phyloP scores from a whole-genome alignment of 2,797 vertebrate species.

The Chiroxiphia lanceolata region DNA sequence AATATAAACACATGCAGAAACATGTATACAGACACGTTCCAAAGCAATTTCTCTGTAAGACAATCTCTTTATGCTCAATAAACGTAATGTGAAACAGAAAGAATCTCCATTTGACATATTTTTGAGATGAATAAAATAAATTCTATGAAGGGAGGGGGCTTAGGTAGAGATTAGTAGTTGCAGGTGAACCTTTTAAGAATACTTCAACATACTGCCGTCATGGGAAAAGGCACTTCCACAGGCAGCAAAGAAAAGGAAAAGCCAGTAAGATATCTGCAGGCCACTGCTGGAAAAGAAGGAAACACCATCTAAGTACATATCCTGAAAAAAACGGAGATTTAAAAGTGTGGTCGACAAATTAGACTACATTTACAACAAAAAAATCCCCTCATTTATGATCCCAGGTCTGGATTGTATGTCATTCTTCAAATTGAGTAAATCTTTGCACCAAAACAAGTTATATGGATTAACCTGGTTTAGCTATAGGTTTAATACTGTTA shows the following conservation, averaged over 20 bases:
- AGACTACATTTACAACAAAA: background rate
- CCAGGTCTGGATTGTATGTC: background rate
- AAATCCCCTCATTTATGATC: background rate
- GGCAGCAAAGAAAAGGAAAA: background rate
- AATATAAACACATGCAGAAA: background rate
- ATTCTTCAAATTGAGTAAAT: background rate
- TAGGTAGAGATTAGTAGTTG: background rate
- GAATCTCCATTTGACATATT: background rate
- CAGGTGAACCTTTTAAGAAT: background rate
- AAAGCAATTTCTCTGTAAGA: background rate
- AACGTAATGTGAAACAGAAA: background rate
- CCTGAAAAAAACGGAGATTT: background rate
- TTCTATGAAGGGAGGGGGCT: fast-evolving
- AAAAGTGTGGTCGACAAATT: background rate
- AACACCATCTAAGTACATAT: background rate
- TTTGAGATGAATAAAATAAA: background rate
- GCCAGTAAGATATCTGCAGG: background rate
- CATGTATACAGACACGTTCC: fast-evolving
- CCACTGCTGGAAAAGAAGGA: background rate
- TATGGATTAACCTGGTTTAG: background rate
- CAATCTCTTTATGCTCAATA: background rate
- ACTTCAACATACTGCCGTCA: background rate
- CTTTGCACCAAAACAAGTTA: background rate
- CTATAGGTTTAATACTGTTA: background rate
- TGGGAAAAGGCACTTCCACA: background rate